Evolutionary conservation across 2,888 invertebrate species (phyloP), one percentile per base, ranked within the genome.

Genomic region (Zhuqinia jingwanae): DNA sequence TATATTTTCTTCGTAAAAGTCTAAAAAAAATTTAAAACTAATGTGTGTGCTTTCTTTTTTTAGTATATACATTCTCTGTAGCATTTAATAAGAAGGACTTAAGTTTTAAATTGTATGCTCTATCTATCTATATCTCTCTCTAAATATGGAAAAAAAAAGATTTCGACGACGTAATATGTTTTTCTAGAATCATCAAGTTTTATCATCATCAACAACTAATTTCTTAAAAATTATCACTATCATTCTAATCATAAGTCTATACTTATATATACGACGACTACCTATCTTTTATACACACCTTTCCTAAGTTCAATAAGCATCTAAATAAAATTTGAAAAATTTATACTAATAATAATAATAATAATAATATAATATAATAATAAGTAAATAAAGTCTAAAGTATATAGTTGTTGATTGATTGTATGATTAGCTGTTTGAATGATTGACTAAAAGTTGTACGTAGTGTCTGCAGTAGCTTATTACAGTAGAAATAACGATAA

Each of bases 361-460:
- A 42, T 47, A n/a, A 47, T 42, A 42, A 65, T 6, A 65, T 65
- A 17, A 42, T 22, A 36, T 36, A 65, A 65, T 25, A 13, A 60
- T 60, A n/a, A 42, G 2, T 17, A 6, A 65, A 58, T 47, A 20
- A 56, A 76, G 58, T 76, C 76, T 76, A 76, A 17, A n/a, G 47
- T 13, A 65, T 2, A 27, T 73, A 50, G 15, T 47, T 47, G 15
- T 50, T 70, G 70, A 70, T 80, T 86, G 86, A 86, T 86, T 86
- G 86, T 86, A 81, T 86, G 86, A 86, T 86, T 86, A 86, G 86
- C 86, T 76, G 86, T 86, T 85, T 81, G 81, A 86, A 86, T 86
- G 86, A 86, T 86, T 86, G 86, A 86, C 86, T 86, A 86, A 86
- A 86, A 86, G 86, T 86, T 86, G 86, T 86, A 86, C 86, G 86